Conservation (phyloP, 1,140 invertebrate genomes). For the Drosophila kohkoa region DNA sequence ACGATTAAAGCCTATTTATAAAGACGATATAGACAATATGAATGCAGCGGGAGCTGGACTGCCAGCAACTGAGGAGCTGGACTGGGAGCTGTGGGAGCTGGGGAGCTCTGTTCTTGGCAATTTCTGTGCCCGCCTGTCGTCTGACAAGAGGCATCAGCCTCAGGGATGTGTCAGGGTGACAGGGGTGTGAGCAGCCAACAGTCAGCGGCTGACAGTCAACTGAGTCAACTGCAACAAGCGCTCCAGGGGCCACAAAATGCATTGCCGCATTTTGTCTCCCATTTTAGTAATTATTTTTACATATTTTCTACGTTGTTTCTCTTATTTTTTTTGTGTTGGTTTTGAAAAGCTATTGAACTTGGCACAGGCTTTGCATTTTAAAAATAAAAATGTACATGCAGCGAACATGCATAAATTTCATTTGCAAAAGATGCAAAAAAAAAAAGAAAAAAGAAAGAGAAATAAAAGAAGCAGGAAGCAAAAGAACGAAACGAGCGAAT, state of each 20-base stretch:
- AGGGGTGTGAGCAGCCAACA: slow-evolving; percentile 9
- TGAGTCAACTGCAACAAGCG: slow-evolving; percentile 31
- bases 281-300: slow-evolving; percentile 69
- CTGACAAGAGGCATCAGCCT: neutral
- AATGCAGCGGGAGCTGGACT: slow-evolving; percentile 13
- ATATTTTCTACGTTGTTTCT: slow-evolving; percentile 33
- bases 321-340: slow-evolving; percentile 25
- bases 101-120: slow-evolving; percentile 15
- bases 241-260: slow-evolving; percentile 70
- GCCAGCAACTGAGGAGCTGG: neutral
- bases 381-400: slow-evolving; percentile 59
- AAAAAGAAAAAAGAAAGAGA: too few relatives aligned
- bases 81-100: neutral
- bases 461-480: slow-evolving; percentile 53
- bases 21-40: slow-evolving; percentile 5
- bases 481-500: slow-evolving; percentile 30
- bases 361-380: slow-evolving; percentile 73
- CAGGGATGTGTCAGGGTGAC: neutral
- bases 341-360: slow-evolving; percentile 77
- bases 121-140: neutral
- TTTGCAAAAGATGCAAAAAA: slow-evolving; percentile 11
- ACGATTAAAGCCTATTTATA: slow-evolving; percentile 72
- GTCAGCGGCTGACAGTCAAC: slow-evolving; percentile 10
- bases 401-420: slow-evolving; percentile 44
- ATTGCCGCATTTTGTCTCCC: slow-evolving; percentile 67